Conservation (phyloP, 2,888 invertebrate species). For the Drosophila hamatofila region DNA sequence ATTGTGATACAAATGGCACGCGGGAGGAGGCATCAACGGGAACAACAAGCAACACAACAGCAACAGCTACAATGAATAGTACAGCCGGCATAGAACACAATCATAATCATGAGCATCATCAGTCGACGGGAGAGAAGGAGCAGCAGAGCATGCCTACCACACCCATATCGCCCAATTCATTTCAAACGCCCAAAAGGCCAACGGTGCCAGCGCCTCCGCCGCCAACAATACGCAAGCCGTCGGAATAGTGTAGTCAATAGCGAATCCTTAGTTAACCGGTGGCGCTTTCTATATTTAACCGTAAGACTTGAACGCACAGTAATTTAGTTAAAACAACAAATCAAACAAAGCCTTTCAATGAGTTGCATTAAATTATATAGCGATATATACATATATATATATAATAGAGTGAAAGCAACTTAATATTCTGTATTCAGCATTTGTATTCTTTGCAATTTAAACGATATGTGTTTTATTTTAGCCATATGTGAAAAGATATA, state of each 20-base stretch:
- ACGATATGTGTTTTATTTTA: slow-evolving; percentile 66
- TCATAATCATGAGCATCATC: slow-evolving; percentile 63
- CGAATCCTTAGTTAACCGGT: slow-evolving; percentile 51
- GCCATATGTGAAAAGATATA: slow-evolving; percentile 64
- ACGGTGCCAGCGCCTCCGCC: slow-evolving; percentile 83
- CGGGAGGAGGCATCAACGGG: slow-evolving; percentile 42
- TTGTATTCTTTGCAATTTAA: slow-evolving; percentile 77
- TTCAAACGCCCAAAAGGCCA: slow-evolving; percentile 82
- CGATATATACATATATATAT: slow-evolving; percentile 18
- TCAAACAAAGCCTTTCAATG: slow-evolving; percentile 44
- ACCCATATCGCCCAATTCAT: slow-evolving; percentile 80
- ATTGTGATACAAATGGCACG: slow-evolving; percentile 69
- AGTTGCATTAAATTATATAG: slow-evolving; percentile 46
- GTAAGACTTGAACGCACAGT: slow-evolving; percentile 70
- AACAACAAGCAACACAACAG: neutral
- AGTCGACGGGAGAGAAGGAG: slow-evolving; percentile 28
- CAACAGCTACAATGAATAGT: slow-evolving; percentile 14
- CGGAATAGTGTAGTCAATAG: slow-evolving; percentile 56
- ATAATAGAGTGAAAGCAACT: slow-evolving; percentile 41
- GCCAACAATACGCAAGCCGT: slow-evolving; percentile 76
- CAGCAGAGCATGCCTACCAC: slow-evolving; percentile 69
- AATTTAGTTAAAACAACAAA: slow-evolving; percentile 46
- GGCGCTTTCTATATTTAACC: slow-evolving; percentile 51
- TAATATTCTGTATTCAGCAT: slow-evolving; percentile 71
- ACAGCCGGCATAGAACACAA: slow-evolving; percentile 44